A percentile compares a stretch with the other conserved stretches of the same genome.
phyloP scores from a whole-genome alignment of 2,797 vertebrate genomes.

The Cossypha polioptera region DNA sequence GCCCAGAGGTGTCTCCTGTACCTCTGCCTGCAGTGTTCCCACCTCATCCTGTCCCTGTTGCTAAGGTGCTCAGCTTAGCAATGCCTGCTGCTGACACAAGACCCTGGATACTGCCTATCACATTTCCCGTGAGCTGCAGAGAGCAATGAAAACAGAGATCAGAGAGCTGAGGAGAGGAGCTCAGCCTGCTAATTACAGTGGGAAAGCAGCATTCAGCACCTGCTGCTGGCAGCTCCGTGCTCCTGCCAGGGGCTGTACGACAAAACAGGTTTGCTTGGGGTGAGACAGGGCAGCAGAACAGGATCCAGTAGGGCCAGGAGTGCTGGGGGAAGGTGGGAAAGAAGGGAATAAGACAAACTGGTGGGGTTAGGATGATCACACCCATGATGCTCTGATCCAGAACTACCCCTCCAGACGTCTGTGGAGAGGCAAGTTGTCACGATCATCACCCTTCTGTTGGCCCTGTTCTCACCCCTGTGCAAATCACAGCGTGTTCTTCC shows the following conservation, averaged over 20 bases:
- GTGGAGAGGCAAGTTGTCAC: neutral
- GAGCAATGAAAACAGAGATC: conserved; percentile 44
- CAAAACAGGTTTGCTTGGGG: neutral
- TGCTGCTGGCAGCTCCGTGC: neutral
- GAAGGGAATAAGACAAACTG: neutral
- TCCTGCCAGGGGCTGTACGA: neutral
- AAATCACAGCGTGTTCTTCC: neutral
- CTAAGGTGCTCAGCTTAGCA: conserved; percentile 22
- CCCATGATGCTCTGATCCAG: neutral
- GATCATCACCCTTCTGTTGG: neutral
- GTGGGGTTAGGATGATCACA: neutral
- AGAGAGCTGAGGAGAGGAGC: neutral
- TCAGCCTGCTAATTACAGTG: conserved; percentile 21
- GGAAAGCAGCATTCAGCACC: conserved; percentile 20
- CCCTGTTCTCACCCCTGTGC: neutral
- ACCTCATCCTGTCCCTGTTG: neutral
- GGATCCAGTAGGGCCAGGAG: neutral
- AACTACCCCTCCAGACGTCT: neutral
- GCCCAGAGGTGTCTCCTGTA: neutral
- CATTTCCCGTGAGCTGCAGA: conserved; percentile 32
- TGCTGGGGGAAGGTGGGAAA: neutral
- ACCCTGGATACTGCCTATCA: conserved; percentile 28
- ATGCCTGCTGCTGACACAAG: conserved; percentile 11
- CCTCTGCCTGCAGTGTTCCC: neutral
- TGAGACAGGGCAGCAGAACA: neutral